A percentile compares a stretch with the other conserved stretches of the same genome.
Evolutionary conservation across 1,140 invertebrate genomes (phyloP).

Genomic region (Glomeris maerens): DNA sequence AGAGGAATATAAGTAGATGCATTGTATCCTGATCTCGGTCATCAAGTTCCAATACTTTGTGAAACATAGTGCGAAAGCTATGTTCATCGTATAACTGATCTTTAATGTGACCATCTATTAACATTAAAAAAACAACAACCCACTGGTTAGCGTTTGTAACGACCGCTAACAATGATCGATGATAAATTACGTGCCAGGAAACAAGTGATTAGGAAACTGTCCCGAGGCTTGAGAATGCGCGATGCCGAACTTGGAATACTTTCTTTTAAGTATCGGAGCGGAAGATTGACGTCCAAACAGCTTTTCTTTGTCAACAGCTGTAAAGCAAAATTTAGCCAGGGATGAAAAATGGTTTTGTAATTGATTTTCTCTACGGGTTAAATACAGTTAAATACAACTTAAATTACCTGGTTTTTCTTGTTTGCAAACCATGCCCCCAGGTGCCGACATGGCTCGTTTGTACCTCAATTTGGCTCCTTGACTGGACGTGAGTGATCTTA

Average conservation of each 20-base stretch:
- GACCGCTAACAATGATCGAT: not conserved
- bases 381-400: not conserved
- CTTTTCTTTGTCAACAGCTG: conserved; percentile 63
- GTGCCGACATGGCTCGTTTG: conserved; percentile 81
- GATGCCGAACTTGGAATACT: conserved; percentile 77
- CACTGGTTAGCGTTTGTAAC: too few relatives aligned
- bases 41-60: conserved; percentile 73
- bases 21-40: conserved; percentile 91
- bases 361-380: conserved; percentile 5
- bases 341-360: not conserved
- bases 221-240: conserved; percentile 60
- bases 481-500: conserved; percentile 74
- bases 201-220: conserved; percentile 31
- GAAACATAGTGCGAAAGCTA: conserved; percentile 38
- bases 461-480: conserved; percentile 89
- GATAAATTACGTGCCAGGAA: conserved; percentile 38
- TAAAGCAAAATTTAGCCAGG: too few relatives aligned
- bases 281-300: conserved; percentile 76
- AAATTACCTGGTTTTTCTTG: conserved; percentile 58
- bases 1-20: conserved; percentile 82
- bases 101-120: conserved; percentile 58
- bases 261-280: conserved; percentile 73
- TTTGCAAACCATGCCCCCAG: conserved; percentile 59
- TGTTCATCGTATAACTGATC: conserved; percentile 42
- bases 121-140: conserved; percentile 21